Percentiles rank a stretch among this genome's conserved stretches.
Evolutionary conservation across 2,113 vertebrate species (phyloP).

Genomic region (Clarias gariepinus): DNA sequence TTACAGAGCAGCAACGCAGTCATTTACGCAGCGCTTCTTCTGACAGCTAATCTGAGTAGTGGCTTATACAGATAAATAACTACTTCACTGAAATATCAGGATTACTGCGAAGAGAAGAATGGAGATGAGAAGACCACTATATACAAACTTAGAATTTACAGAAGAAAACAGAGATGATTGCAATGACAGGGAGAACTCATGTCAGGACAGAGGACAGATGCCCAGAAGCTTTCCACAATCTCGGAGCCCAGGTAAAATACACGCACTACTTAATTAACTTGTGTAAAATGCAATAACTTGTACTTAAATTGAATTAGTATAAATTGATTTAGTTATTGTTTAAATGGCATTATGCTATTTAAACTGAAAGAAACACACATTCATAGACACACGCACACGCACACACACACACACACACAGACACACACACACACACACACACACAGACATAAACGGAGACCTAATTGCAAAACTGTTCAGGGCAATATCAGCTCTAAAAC

Average conservation of each 20-base stretch:
- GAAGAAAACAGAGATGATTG: not conserved
- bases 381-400: too few species aligned
- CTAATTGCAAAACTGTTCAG: too few species aligned
- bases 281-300: too few species aligned
- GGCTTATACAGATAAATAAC: not conserved
- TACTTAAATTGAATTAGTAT: too few species aligned
- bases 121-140: not conserved
- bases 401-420: too few species aligned
- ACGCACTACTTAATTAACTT: not conserved
- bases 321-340: too few species aligned
- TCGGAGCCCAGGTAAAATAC: not conserved
- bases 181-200: not conserved
- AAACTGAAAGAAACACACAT: too few species aligned
- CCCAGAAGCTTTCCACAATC: not conserved
- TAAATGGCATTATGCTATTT: too few species aligned
- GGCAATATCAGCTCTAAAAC: too few species aligned
- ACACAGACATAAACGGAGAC: too few species aligned
- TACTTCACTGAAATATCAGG: not conserved
- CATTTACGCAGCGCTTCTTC: not conserved
- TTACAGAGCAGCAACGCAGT: not conserved
- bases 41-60: not conserved
- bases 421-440: too few species aligned
- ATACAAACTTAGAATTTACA: not conserved
- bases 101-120: not conserved
- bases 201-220: not conserved